Evolutionary conservation across 2,888 invertebrate species (phyloP), one percentile per base, ranked within the genome.

Genomic region (Erebia ligea): DNA sequence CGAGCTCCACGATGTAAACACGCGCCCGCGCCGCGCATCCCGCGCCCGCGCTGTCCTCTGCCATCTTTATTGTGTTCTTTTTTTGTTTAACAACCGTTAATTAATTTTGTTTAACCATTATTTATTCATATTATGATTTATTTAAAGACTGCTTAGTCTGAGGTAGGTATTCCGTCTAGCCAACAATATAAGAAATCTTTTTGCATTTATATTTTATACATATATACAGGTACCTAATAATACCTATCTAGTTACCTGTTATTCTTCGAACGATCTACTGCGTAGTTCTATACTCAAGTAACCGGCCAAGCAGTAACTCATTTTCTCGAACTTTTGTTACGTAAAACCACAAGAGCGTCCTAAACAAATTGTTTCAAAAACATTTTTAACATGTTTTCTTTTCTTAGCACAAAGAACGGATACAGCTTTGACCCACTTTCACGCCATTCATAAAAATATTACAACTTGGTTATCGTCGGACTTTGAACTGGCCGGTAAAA

Each of bases 1-100:
- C 82, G 77, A 81, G 80, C 80, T 66, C 21, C 66, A 76, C 77
- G 77, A 76, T 78, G 79, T 76, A 76, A 77, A 77, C 77, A 76
- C 74, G 68, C 76, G 70, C 68, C 75, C 74, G 67, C 67, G 57
- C 70, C 67, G 40, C 67, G 19, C 64, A 6, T 67, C 57, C 52
- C 62, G 63, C 68, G 54, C 66, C 58, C 69, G 52, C 65, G 57
- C 71, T 58, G 17, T 67, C 52, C 63, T 69, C 69, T 21, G 15
- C 66, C 66, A 67, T 56, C 40, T 56, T 67, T 45, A 45, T 52
- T 63, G 63, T 63, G 25, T 52, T 65, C 21, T 48, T 50, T 63
- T 63, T 63, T 63, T 63, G n/a, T 25, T 50, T 34, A 13, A 25
- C 21, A 63, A 48, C 61, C 42, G 42, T 54, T 54, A 8, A 54